Base-by-base conservation (phyloP, 2,888 invertebrate genomes). In the Cancer borealis region DNA sequence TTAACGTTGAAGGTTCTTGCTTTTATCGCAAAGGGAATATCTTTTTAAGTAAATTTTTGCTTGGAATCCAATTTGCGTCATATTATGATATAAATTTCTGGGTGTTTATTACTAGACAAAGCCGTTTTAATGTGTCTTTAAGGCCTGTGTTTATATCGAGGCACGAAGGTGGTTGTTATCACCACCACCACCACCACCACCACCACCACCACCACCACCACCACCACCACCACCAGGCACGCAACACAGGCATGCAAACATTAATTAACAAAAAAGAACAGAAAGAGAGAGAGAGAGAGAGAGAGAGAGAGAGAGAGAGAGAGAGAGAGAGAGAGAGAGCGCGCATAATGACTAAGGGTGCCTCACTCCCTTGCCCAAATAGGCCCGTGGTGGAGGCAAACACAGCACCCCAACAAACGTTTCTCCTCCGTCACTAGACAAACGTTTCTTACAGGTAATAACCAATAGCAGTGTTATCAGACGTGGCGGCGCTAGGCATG, bases 211-310 rank as follows among this genome's bases (percentile, higher is more conserved):
- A 1, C 39, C 39, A 39, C 39, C 39, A 39, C 39, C 39, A 39
- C 39, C 39, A 39, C 39, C 39, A 39, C 39, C 39, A 39, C 39
- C 39, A 39, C 39, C 39, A 1, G 39, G 39, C 39, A 39, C 39
- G 39, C 54, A 54, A 54, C 54, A 54, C 54, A 54, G 21, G 21
- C 17, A 66, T 21, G 21, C 21, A 14, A 66, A 5, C 66, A 66
- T 17, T 21, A 66, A 21, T 21, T 0, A 66, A 21, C 66, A 66
- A 6, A 66, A 21, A 21, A 66, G n/a, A n/a, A 5, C 8, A 89
- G 49, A 89, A 49, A 89, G 49, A 89, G 89, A 89, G 89, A 89
- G 49, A 89, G 89, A 89, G 89, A 89, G 89, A 89, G 89, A 89
- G 89, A 89, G 89, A 89, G 89, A 89, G 49, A 89, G 89, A 89